A percentile compares a stretch with the other conserved stretches of the same genome.
Conservation (phyloP, 2,797 vertebrate species). For the Falco novaeseelandiae region DNA sequence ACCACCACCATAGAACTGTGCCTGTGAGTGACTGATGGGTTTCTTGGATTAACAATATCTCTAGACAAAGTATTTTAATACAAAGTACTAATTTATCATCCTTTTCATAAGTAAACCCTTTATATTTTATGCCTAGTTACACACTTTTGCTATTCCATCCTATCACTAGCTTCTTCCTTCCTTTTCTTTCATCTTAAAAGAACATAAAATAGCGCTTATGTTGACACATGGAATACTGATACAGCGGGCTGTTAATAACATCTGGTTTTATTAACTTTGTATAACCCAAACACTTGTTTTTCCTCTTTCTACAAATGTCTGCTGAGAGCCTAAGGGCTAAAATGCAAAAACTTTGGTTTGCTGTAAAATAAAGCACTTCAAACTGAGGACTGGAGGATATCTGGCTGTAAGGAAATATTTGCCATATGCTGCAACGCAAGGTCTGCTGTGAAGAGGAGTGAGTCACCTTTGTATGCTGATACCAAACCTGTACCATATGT, state of each 20-base stretch:
- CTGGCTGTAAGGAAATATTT: slow-evolving; percentile 15
- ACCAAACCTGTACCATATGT: not conserved
- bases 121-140: not conserved
- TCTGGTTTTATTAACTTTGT: slow-evolving; percentile 15
- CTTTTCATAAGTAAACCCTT: not conserved
- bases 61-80: not conserved
- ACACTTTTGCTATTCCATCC: not conserved
- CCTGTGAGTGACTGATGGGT: not conserved
- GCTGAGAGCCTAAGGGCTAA: not conserved
- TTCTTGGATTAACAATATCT: not conserved
- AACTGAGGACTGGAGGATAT: not conserved
- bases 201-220: not conserved
- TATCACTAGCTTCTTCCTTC: not conserved
- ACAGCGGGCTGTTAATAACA: not conserved
- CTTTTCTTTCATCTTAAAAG: not conserved
- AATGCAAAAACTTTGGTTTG: not conserved
- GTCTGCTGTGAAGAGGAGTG: not conserved
- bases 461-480: not conserved
- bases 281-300: slow-evolving; percentile 16
- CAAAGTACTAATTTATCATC: not conserved
- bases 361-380: slow-evolving; percentile 21
- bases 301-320: not conserved
- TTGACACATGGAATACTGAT: not conserved
- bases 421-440: not conserved
- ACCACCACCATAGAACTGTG: not conserved